These are phyloP conservation scores for Balaeniceps rex DNA, from an alignment of 2,113 vertebrate species.

Conservation along the genomic window DNA sequence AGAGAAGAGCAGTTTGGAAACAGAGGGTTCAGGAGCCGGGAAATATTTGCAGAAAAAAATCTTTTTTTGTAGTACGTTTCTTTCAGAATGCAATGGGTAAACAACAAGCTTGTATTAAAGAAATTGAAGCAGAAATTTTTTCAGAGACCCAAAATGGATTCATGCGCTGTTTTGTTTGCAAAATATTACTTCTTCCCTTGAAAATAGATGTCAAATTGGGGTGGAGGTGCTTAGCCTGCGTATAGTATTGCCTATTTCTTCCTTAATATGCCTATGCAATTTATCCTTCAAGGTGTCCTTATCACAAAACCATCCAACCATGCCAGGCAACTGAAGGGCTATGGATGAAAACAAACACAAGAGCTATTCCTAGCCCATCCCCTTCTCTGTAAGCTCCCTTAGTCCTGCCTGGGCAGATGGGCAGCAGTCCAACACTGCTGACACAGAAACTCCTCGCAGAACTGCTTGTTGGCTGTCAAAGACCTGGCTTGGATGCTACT, in stretches of 20 bases:
- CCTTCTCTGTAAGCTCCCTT: not conserved
- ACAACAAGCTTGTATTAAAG: not conserved
- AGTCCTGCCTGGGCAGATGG: not conserved
- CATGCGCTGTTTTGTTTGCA: not conserved
- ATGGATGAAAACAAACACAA: not conserved
- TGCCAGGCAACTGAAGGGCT: rapidly evolving
- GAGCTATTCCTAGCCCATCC: not conserved
- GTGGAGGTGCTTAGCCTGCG: not conserved
- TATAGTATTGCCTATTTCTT: not conserved
- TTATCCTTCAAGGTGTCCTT: not conserved
- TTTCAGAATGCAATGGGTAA: not conserved
- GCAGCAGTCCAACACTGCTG: not conserved
- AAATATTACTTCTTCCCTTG: not conserved
- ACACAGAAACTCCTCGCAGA: not conserved
- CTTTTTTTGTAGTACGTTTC: not conserved
- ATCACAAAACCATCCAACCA: not conserved
- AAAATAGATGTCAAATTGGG: not conserved
- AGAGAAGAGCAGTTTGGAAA: not conserved
- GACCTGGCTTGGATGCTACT: not conserved
- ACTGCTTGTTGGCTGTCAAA: not conserved
- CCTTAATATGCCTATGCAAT: not conserved
- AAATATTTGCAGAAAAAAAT: not conserved
- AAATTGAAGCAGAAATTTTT: not conserved
- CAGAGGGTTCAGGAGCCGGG: not conserved
- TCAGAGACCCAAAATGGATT: not conserved